Evolutionary conservation across 2,888 invertebrate genomes (phyloP).

Genomic region (Cheilosia vulpina): DNA sequence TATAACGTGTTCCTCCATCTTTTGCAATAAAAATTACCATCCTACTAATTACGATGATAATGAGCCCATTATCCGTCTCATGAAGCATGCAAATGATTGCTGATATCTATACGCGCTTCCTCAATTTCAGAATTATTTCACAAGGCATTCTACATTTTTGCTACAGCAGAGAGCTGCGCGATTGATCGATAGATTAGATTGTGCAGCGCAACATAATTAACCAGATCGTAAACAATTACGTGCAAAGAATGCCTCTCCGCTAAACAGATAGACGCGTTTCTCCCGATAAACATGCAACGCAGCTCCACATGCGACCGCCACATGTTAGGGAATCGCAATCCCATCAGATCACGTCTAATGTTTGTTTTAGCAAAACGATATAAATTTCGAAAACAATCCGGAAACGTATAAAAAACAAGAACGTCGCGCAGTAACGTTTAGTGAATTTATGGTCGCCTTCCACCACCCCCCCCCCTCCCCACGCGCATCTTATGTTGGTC

Average conservation of each 20-base stretch:
- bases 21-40: conserved; percentile 66
- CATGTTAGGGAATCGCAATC: conserved; percentile 45
- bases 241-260: conserved; percentile 46
- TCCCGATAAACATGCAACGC: conserved; percentile 29
- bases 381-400: conserved; percentile 54
- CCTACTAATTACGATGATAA: conserved; percentile 55
- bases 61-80: conserved; percentile 63
- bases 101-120: conserved; percentile 61
- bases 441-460: conserved; percentile 55
- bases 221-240: conserved; percentile 70
- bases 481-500: conserved; percentile 25
- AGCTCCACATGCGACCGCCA: conserved; percentile 46
- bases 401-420: conserved; percentile 51
- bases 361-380: conserved; percentile 60
- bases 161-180: neutral
- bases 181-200: conserved; percentile 67
- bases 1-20: conserved; percentile 26
- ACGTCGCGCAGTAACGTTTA: conserved; percentile 35
- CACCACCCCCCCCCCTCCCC: conserved; percentile 12
- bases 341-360: conserved; percentile 1
- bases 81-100: conserved; percentile 66
- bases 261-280: conserved; percentile 8
- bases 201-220: conserved; percentile 51
- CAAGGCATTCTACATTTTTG: neutral
- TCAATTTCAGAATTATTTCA: conserved; percentile 39